phyloP scores from a whole-genome alignment of 2,797 vertebrate genomes.

The Siniperca obscura region DNA sequence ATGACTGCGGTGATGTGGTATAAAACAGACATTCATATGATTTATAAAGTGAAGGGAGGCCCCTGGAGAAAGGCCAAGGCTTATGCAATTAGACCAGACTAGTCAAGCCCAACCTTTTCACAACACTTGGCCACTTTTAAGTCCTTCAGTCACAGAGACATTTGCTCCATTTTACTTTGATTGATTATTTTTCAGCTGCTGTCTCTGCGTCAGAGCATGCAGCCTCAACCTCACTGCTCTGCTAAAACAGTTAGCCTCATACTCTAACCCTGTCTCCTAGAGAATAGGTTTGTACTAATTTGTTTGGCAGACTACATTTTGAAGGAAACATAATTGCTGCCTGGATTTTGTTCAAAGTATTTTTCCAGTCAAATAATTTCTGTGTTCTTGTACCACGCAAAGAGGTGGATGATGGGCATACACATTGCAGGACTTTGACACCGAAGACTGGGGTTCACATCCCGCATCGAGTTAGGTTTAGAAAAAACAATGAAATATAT shows the following conservation, averaged over 20 bases:
- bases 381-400: neutral
- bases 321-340: neutral
- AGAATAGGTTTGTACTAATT: constrained; percentile 20
- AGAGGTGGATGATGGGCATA: neutral
- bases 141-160: constrained; percentile 65
- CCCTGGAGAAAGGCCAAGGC: constrained; percentile 74
- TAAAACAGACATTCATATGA: constrained; percentile 75
- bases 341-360: constrained; percentile 3
- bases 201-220: constrained; percentile 57
- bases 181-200: constrained; percentile 68
- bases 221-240: constrained; percentile 32
- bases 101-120: constrained; percentile 63
- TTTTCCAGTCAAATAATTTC: neutral
- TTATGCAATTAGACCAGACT: constrained; percentile 70
- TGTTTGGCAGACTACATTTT: neutral
- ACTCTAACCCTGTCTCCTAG: neutral
- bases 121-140: constrained; percentile 62
- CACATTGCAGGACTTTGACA: neutral
- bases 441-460: neutral
- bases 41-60: constrained; percentile 73
- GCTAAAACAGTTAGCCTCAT: constrained; percentile 43
- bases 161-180: constrained; percentile 61
- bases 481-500: neutral
- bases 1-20: constrained; percentile 67
- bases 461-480: too few relatives aligned